Evolutionary conservation across 2,797 vertebrate species (phyloP), one percentile per base, ranked within the genome.

Genomic region (Babyrousa celebensis): DNA sequence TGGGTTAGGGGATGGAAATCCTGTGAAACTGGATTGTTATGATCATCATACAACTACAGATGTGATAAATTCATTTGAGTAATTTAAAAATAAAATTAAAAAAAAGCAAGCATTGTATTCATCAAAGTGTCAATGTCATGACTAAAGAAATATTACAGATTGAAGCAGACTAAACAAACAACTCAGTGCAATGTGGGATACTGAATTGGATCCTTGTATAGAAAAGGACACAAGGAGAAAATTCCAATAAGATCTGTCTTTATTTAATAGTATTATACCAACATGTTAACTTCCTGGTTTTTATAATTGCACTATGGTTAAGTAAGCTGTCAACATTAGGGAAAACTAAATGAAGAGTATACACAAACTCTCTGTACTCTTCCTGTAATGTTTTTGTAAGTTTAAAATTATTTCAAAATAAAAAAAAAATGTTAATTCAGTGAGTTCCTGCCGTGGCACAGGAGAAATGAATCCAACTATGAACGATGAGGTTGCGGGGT

Each of bases 91-190:
- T 36, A 36, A 36, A 36, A 36, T 36, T 36, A 3, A 36, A 36
- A 36, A 36, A 36, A 36, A 36, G 36, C 36, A 36, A 36, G 36
- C 3, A 36, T 5, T 82, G 32, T 70, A 88, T 23, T 43, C 36
- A 67, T 89, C n/a, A 74, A 83, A 84, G 43, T 80, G 32, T 95
- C 89, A 85, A 67, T 91, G 62, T 67, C 18, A 92, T 48, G 29
- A 96, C 74, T 82, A 48, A 89, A 14, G 27, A 94, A 82, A 27
- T 79, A 36, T 74, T 62, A 82, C n/a, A 86, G 43, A 86, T 11
- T 40, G 40, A 80, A 32, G 20, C 11, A 93, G 25, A 56, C 78
- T 78, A 29, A 84, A 92, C 1, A 91, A 78, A 48, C 27, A 83
- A 63, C 56, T 84, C 54, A 92, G 48, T 54, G 58, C 27, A 54